Percentiles rank a stretch among this genome's conserved stretches.
Conservation (phyloP, 1,140 invertebrate species). For the Manduca sexta region DNA sequence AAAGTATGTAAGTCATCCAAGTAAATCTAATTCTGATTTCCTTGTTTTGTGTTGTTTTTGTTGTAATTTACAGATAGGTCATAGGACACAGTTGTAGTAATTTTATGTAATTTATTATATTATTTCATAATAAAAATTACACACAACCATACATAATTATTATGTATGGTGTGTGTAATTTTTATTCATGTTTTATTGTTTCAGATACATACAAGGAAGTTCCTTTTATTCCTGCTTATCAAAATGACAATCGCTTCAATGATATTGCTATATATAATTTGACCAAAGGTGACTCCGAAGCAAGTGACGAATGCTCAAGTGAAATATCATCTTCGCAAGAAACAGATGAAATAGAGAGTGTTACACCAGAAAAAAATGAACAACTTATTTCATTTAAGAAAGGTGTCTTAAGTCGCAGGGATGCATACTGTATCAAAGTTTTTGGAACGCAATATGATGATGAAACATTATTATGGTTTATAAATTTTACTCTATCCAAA, state of each 20-base stretch:
- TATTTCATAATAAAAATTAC: background rate
- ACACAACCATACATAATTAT: background rate
- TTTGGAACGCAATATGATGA: conserved; percentile 9
- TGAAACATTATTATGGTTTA: conserved; percentile 24
- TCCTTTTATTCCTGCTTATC: conserved; percentile 20
- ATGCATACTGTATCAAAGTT: conserved; percentile 22
- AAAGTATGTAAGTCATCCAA: too few relatives aligned
- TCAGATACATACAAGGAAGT: conserved; percentile 21
- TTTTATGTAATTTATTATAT: too few relatives aligned
- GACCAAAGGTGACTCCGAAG: background rate
- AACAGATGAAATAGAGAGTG: conserved; percentile 1
- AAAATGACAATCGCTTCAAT: conserved; percentile 18
- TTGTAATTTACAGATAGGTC: too few relatives aligned
- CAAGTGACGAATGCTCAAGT: conserved; percentile 3
- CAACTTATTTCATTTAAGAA: conserved; percentile 5
- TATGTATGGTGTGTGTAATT: too few relatives aligned
- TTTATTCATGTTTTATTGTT: conserved; percentile 4
- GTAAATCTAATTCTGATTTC: too few relatives aligned
- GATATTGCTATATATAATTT: conserved; percentile 13
- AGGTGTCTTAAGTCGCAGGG: conserved; percentile 17
- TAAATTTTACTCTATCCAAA: conserved; percentile 26
- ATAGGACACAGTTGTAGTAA: too few relatives aligned
- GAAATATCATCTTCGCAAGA: background rate
- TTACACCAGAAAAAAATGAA: too few relatives aligned
- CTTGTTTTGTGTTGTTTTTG: too few relatives aligned